Evolutionary conservation across 2,888 invertebrate genomes (phyloP), one percentile per base, ranked within the genome.

Genomic region (Hesperia comma): DNA sequence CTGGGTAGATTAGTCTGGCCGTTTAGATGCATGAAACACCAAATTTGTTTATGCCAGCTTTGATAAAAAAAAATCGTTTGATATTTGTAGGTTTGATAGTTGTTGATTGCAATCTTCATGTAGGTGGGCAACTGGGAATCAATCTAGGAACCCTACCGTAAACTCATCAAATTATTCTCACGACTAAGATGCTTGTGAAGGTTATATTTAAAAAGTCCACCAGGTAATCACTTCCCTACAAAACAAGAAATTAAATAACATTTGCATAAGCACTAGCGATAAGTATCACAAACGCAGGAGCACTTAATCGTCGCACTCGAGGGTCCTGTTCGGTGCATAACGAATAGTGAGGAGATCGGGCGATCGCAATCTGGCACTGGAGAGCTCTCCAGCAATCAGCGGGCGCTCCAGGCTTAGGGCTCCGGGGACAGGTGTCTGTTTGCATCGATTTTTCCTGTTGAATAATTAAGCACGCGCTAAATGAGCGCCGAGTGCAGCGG

Each of bases 381-480:
- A 61, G 61, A 19, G 61, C 51, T 5, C 26, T 26, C 26, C 3
- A 26, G 26, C 26, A 51, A 51, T 61, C 60, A 49, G 49, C 61
- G 37, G 12, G 14, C 46, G 61, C 37, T 51, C 37, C 61, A 17
- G 15, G 33, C 49, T 46, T n/a, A n/a, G n/a, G n/a, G n/a, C 21
- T 32, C 43, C 8, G n/a, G 46, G 54, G 60, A 55, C 66, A 60
- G 66, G 60, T 66, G 54, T 43, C 15, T 62, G 43, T 62, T 62
- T 62, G 54, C 2, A 49, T 64, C 67, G 68, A 67, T 68, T 68
- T 67, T 62, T 63, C 37, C 68, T 60, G 46, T 62, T 63, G 56
- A 61, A 61, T 67, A 61, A 61, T 56, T 67, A 61, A 71, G 72
- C 72, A 71, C 72, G 73, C 72, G 73, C 75, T 70, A 63, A 61